Conservation (phyloP, 2,888 invertebrate species). For the Dasypolia templi region DNA sequence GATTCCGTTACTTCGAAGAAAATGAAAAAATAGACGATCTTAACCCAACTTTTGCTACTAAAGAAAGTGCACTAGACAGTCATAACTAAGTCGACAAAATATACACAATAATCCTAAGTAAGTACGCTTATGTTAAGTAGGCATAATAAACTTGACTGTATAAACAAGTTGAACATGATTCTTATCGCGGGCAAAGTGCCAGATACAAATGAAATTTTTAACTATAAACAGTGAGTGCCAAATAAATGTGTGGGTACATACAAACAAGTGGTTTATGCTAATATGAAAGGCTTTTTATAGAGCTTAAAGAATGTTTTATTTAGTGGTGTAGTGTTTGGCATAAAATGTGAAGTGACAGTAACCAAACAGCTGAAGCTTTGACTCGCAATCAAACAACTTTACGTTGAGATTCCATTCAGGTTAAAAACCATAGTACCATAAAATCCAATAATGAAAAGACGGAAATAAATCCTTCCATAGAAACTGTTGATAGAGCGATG, state of each 20-base stretch:
- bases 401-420: background rate
- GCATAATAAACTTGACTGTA: slow-evolving; percentile 70
- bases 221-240: slow-evolving; percentile 61
- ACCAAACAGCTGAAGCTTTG: slow-evolving; percentile 1
- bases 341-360: slow-evolving; percentile 5
- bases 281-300: slow-evolving; percentile 39
- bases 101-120: slow-evolving; percentile 61
- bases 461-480: background rate
- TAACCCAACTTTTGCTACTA: slow-evolving; percentile 28
- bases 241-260: slow-evolving; percentile 58
- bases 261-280: slow-evolving; percentile 60
- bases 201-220: slow-evolving; percentile 73
- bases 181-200: slow-evolving; percentile 71
- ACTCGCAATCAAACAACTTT: background rate
- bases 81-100: slow-evolving; percentile 57
- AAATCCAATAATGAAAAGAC: slow-evolving; percentile 1
- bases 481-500: background rate
- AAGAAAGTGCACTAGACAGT: slow-evolving; percentile 38
- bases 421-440: too few relatives aligned
- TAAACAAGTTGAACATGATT: slow-evolving; percentile 71
- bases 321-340: slow-evolving; percentile 20
- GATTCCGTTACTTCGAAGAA: slow-evolving; percentile 1
- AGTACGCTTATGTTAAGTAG: slow-evolving; percentile 69
- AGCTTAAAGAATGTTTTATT: slow-evolving; percentile 19
- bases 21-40: slow-evolving; percentile 6